Conservation (phyloP, 2,113 vertebrate genomes). For the Megaceryle torquata region DNA sequence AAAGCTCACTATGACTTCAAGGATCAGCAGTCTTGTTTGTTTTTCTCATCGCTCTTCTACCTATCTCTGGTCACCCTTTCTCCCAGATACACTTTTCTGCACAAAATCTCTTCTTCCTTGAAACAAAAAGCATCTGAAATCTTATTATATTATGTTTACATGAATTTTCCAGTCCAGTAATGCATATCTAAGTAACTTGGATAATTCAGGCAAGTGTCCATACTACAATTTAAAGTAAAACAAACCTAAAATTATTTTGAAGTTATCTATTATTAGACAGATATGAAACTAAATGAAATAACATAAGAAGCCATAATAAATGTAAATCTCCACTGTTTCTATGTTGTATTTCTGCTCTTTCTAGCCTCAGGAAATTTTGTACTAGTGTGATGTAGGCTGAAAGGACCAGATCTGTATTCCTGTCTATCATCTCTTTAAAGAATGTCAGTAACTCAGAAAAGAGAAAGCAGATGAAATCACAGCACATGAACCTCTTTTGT, state of each 20-base stretch:
- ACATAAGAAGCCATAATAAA: neutral
- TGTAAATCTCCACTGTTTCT: neutral
- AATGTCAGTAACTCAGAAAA: neutral
- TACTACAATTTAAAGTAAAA: slow-evolving; percentile 9
- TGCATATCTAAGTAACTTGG: neutral
- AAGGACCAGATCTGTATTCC: neutral
- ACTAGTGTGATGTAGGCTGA: neutral
- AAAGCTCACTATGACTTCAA: neutral
- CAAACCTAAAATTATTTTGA: neutral
- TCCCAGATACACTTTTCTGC: neutral
- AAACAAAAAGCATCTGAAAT: neutral
- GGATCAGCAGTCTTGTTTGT: neutral
- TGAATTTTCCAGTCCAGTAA: slow-evolving; percentile 29
- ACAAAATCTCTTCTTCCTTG: neutral
- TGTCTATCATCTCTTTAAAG: neutral
- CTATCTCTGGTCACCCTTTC: neutral
- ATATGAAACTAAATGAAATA: neutral
- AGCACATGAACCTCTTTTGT: neutral
- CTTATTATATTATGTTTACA: slow-evolving; percentile 10
- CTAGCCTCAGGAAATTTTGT: neutral
- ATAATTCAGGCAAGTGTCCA: neutral
- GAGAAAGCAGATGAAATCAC: neutral
- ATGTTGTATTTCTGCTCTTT: neutral
- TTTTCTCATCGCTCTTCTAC: neutral
- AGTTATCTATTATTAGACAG: neutral